Evolutionary conservation across 2,888 invertebrate species (phyloP), one percentile per base, ranked within the genome.

Genomic region (Chrysopilus asiliformis): DNA sequence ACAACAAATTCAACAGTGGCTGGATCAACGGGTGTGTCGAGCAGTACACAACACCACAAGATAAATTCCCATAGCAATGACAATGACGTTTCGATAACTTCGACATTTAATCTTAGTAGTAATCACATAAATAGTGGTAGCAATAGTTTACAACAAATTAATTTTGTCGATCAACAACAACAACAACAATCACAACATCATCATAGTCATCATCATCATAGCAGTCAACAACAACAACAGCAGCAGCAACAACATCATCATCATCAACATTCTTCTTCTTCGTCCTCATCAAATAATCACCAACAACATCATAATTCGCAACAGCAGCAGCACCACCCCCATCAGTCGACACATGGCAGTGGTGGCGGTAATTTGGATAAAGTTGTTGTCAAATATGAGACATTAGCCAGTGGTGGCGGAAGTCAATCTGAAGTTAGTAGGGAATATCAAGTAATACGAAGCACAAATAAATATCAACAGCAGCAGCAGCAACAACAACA

Each of bases 391-490:
- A 43, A 43, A 36, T 42, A 42, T 34, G 43, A 43, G 16, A 32
- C 40, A 30, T 27, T 41, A 43, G 34, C 34, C 14, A 24, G 36
- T 36, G 25, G 36, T 32, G 33, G 29, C 32, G 32, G 19, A 19
- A 38, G 36, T 36, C 40, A 40, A 27, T 16, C 13, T 5, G 28
- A 35, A 18, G 36, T 25, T 29, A 40, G 32, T 33, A 45, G 42
- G 33, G 45, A 45, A 32, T 45, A 43, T 39, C 45, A 45, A 34
- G 45, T 45, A 10, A 45, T 45, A 26, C 33, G 42, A 32, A 45
- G 41, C 36, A 48, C 46, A 13, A 44, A 44, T 32, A 48, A 47
- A 42, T 47, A 46, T 37, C 48, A 47, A 39, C 46, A 45, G 34
- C 44, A 47, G 32, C 43, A 44, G 20, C 39, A 39, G 32, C 43